Evolutionary conservation across 2,113 vertebrate species (phyloP), one percentile per base, ranked within the genome.

Genomic region (Penelope pileata): DNA sequence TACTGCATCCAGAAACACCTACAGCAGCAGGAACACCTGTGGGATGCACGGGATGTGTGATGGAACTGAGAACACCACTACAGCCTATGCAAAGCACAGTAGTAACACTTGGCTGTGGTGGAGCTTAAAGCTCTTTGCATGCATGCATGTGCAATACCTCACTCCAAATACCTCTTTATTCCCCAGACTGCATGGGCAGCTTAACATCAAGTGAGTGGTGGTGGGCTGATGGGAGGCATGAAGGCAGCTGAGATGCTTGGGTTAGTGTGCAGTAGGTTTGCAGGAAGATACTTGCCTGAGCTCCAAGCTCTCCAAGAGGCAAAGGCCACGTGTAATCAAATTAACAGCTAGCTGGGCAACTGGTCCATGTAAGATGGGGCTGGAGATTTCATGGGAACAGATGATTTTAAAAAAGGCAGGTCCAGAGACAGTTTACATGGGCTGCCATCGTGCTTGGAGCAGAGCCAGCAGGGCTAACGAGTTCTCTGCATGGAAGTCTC

Each of bases 391-490:
- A 17, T 30, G 70, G 90, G 68, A 81, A 34, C n/a, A 48, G 47
- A 50, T 50, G 76, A 79, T 3, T 47, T 76, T 16, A 50, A 69
- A 70, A 64, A 89, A 43, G 59, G 83, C 77, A 90, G 56, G 48
- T 68, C 79, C 74, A 79, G 38, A 51, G 12, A 10, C 17, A 60
- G 60, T 50, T 79, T 85, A 23, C 77, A 64, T 0, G 66, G 72
- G 9, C 47, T 95, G 73, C 43, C 62, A 21, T 26, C 0, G 12
- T 62, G 60, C 34, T 26, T 94, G 96, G 95, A 83, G 26, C 45
- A 26, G 47, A 51, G 90, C 95, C 96, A 94, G 70, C 18, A 13
- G 70, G 93, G 88, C 85, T 96, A 91, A 96, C 94, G 94, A 95
- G 60, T 78, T 96, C 86, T 87, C 93, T 50, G 82, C 23, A 1